These are phyloP conservation scores for Formicarius rufipectus DNA, from an alignment of 2,113 vertebrate genomes.

Conservation along the genomic window DNA sequence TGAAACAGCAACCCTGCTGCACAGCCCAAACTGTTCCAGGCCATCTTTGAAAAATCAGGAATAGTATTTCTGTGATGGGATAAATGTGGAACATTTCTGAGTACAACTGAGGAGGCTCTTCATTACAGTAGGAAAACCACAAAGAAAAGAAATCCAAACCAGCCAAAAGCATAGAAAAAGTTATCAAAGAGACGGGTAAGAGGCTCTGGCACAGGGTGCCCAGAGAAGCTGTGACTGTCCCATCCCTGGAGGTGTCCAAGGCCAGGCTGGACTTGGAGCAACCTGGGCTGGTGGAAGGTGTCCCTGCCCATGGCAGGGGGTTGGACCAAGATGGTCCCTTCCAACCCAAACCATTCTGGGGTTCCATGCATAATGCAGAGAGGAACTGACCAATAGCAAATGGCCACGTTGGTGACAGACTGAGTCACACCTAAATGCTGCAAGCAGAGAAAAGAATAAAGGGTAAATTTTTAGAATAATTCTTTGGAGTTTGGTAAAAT, in stretches of 20 bases:
- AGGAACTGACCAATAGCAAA: fast-evolving
- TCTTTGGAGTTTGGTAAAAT: not conserved
- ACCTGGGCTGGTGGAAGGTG: fast-evolving
- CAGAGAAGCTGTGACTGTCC: not conserved
- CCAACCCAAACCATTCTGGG: not conserved
- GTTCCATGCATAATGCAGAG: not conserved
- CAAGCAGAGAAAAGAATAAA: not conserved
- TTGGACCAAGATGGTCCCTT: not conserved
- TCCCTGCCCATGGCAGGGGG: not conserved
- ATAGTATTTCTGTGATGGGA: not conserved
- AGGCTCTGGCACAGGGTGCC: not conserved
- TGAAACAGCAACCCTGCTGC: not conserved
- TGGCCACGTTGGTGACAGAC: not conserved
- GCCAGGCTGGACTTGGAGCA: not conserved
- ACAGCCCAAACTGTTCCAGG: not conserved
- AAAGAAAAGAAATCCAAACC: not conserved
- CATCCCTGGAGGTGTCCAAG: not conserved
- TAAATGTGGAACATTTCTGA: not conserved
- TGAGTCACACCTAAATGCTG: not conserved
- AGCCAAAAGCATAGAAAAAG: not conserved
- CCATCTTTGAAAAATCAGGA: slow-evolving; percentile 33
- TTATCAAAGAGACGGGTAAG: not conserved
- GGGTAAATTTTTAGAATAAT: not conserved
- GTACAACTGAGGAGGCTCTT: not conserved
- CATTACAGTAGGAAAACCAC: not conserved